These are phyloP conservation scores for Catharus bicknelli DNA, from an alignment of 2,113 vertebrate genomes.

Conservation along the genomic window DNA sequence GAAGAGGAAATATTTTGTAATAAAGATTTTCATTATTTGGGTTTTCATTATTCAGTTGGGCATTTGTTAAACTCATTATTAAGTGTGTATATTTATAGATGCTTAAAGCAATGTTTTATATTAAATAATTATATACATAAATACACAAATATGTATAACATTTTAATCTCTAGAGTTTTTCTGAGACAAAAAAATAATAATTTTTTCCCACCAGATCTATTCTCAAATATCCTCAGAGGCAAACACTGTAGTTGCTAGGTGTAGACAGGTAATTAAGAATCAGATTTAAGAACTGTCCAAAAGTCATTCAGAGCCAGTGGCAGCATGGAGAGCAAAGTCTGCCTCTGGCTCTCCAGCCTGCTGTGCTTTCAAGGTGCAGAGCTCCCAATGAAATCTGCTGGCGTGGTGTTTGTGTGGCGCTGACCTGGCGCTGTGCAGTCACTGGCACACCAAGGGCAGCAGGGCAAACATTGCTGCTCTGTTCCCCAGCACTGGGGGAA, in stretches of 20 bases:
- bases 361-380: background rate
- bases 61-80: background rate
- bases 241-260: background rate
- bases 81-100: background rate
- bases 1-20: background rate
- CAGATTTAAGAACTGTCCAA: background rate
- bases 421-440: background rate
- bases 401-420: fast-evolving
- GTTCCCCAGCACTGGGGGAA: fast-evolving
- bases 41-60: background rate
- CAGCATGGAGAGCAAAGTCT: background rate
- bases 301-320: background rate
- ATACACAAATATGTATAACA: background rate
- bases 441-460: background rate
- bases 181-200: background rate
- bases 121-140: background rate
- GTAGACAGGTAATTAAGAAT: background rate
- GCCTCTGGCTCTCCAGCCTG: background rate
- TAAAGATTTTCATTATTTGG: background rate
- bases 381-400: fast-evolving
- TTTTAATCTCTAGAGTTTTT: background rate
- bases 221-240: background rate
- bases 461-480: fast-evolving
- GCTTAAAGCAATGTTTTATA: background rate
- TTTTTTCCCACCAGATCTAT: background rate